These are phyloP conservation scores for Caenorhabditis briggsae DNA, from an alignment of 1,140 invertebrate genomes.

Conservation along the genomic window DNA sequence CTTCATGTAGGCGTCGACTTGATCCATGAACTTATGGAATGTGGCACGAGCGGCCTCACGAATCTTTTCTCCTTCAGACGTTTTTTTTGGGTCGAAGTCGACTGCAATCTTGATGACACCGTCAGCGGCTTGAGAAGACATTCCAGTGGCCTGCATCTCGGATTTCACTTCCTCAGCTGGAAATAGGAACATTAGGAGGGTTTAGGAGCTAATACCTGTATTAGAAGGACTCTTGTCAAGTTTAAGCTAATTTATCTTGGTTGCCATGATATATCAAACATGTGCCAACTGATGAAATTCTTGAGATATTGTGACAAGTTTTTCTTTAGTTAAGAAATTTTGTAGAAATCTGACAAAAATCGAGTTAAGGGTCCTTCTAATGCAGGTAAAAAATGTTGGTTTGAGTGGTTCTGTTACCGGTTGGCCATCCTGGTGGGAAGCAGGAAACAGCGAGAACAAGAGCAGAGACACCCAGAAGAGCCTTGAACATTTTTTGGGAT, in stretches of 20 bases:
- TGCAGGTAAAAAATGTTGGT: background rate
- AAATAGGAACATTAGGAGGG: background rate
- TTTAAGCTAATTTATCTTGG: no score
- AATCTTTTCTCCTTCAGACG: background rate
- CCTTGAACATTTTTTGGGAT: background rate
- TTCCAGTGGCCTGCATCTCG: background rate
- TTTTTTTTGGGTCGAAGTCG: background rate
- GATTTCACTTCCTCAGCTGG: background rate
- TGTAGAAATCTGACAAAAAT: no score
- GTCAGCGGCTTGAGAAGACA: background rate
- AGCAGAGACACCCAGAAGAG: background rate
- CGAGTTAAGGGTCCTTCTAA: background rate
- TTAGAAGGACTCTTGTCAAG: no score
- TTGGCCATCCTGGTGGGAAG: background rate
- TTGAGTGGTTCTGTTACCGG: background rate
- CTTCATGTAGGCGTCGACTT: background rate
- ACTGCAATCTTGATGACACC: background rate
- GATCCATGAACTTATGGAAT: background rate
- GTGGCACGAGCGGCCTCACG: background rate
- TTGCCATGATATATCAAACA: no score
- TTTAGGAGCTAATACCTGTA: no score
- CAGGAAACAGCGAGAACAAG: background rate
- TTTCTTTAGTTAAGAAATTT: background rate
- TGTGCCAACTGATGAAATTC: no score
- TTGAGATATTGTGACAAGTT: no score